Percentiles rank a stretch among this genome's conserved stretches.
phyloP scores from a whole-genome alignment of 2,888 invertebrate species.

The Drosophila percnosoma region DNA sequence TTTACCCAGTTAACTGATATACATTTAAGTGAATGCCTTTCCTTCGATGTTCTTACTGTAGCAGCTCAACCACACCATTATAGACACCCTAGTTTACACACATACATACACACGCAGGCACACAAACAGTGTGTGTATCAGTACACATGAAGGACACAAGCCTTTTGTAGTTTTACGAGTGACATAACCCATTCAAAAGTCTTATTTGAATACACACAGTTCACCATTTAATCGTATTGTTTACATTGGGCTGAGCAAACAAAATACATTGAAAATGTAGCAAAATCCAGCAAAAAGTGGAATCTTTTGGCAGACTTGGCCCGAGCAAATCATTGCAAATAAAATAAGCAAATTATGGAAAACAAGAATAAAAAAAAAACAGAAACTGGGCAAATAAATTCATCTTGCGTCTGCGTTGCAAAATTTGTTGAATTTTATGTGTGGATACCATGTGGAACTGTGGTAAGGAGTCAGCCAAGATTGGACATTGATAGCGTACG shows the following conservation, averaged over 20 bases:
- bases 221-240: slow-evolving; percentile 61
- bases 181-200: slow-evolving; percentile 59
- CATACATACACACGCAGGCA: background rate
- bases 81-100: slow-evolving; percentile 6
- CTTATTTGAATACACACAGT: slow-evolving; percentile 38
- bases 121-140: slow-evolving; percentile 2
- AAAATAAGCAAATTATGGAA: slow-evolving; percentile 71
- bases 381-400: slow-evolving; percentile 54
- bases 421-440: slow-evolving; percentile 31
- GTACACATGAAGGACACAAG: slow-evolving; percentile 5
- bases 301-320: slow-evolving; percentile 22
- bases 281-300: slow-evolving; percentile 3
- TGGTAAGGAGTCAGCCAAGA: slow-evolving; percentile 41
- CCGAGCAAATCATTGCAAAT: slow-evolving; percentile 58
- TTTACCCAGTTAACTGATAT: background rate
- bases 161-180: slow-evolving; percentile 58
- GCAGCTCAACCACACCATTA: slow-evolving; percentile 9
- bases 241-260: slow-evolving; percentile 44
- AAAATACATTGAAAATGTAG: slow-evolving; percentile 32
- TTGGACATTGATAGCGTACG: slow-evolving; percentile 74
- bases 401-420: slow-evolving; percentile 36
- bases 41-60: slow-evolving; percentile 2
- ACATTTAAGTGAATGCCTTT: background rate
- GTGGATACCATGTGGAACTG: slow-evolving; percentile 11
- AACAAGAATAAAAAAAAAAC: slow-evolving; percentile 12